Conservation (phyloP, 2,888 invertebrate species). For the Sphecodes monilicornis region DNA sequence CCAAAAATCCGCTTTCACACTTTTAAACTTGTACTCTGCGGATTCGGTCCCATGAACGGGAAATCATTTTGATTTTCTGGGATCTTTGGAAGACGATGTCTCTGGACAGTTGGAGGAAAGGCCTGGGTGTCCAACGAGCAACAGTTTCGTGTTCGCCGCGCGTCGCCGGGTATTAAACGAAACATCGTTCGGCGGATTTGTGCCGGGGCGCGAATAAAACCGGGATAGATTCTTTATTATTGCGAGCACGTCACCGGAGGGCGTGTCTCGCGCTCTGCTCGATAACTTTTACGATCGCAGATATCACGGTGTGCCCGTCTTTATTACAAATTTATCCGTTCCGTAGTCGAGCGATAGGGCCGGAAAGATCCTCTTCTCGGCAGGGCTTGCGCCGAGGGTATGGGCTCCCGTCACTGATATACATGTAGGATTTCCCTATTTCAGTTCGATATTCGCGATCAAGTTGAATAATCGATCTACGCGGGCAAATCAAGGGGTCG, state of each 20-base stretch:
- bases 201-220: neutral
- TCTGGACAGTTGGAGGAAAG: too few relatives aligned
- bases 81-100: too few relatives aligned
- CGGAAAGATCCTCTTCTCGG: neutral
- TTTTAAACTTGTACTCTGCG: too few relatives aligned
- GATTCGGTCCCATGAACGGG: too few relatives aligned
- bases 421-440: too few relatives aligned
- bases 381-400: neutral
- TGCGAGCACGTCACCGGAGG: slow-evolving; percentile 44
- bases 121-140: neutral
- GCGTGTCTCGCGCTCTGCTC: slow-evolving; percentile 18
- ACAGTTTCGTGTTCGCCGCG: neutral
- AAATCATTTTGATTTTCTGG: too few relatives aligned
- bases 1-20: too few relatives aligned
- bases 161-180: slow-evolving; percentile 10
- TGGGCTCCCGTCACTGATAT: too few relatives aligned
- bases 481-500: too few relatives aligned
- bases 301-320: slow-evolving; percentile 33
- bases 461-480: too few relatives aligned
- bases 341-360: neutral
- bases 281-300: slow-evolving; percentile 58
- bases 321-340: slow-evolving; percentile 57
- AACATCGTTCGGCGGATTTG: neutral
- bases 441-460: too few relatives aligned
- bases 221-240: slow-evolving; percentile 31